Base-by-base conservation (phyloP, 92 coral and sea anemone genomes). In the Galaxea fascicularis region DNA sequence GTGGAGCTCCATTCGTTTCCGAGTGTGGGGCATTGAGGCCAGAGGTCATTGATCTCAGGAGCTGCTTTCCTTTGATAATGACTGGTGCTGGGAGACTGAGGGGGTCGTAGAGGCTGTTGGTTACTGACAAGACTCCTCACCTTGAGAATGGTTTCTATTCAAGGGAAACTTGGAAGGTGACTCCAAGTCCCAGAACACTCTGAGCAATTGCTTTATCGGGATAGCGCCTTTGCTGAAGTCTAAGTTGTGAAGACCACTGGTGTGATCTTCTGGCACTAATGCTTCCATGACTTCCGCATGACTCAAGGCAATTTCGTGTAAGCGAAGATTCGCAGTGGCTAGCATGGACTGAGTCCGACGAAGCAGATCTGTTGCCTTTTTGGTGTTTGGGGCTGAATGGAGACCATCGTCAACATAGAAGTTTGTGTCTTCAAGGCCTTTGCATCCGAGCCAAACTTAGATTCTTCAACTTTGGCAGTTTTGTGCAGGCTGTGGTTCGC, bases 381-480 rank as follows among this genome's bases (percentile, higher is more conserved):
- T 25, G n/a, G 85, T 63, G 26, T 76, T 75, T 18, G 92, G 72
- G 28, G 76, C 47, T 0, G 95, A 82, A 14, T 78, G 70, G 14
- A 84, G 85, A 13, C 88, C 87, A 73, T 91, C 92, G 25, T 92
- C 85, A n/a, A 89, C 90, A 22, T 85, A 89, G 31, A 92, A 89
- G 69, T 80, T 81, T 10, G 76, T 76, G 57, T 80, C 28, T 14
- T 80, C 93, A 45, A 85, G 17, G 49, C 78, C 62, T 79, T 76
- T 12, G 88, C 89, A 25, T 89, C 95, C 1, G 75, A 39, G 0
- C 90, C 89, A 15, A 75, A 78, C 58, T 90, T 74, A 11, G 24
- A 26, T 60, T 85, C 92, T 66, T 85, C 84, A 46, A 69, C 79
- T 7, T 86, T 72, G 8, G 90, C 89, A 5, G 89, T 89, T 29